A percentile compares a stretch with the other conserved stretches of the same genome.
Evolutionary conservation across 23 tunicate genomes (phyloP).

Genomic region (Trididemnum clinides): DNA sequence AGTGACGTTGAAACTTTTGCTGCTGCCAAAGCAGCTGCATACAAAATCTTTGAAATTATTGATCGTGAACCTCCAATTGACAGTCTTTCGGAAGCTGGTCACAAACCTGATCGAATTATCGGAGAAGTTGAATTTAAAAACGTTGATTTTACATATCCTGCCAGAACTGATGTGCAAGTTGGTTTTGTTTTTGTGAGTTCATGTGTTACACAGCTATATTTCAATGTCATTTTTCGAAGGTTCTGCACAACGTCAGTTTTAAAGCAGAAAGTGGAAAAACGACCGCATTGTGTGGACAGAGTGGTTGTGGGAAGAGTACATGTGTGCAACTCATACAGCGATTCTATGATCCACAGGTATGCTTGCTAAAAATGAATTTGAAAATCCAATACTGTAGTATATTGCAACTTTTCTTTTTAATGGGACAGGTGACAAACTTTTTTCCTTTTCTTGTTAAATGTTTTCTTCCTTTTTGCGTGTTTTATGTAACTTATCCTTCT

Average conservation of each 20-base stretch:
- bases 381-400: no score
- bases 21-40: constrained; percentile 90
- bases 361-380: background rate
- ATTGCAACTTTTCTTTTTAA: no score
- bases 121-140: constrained; percentile 88
- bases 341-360: constrained; percentile 89
- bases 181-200: background rate
- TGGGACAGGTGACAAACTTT: no score
- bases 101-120: constrained; percentile 76
- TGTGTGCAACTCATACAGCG: constrained; percentile 87
- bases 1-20: constrained; percentile 87
- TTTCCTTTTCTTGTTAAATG: no score
- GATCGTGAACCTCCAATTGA: constrained; percentile 89
- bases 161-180: constrained; percentile 91
- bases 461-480: no score
- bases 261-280: constrained; percentile 86
- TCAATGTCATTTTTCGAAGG: no score
- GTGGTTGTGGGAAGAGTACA: constrained; percentile 94
- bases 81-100: constrained; percentile 75
- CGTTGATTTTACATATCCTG: constrained; percentile 92
- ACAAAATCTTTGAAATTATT: constrained; percentile 90
- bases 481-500: no score
- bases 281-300: constrained; percentile 90
- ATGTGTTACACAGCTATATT: no score
- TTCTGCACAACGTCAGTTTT: constrained; percentile 63